Conservation (phyloP, 2,113 vertebrate species). For the Upupa epops region DNA sequence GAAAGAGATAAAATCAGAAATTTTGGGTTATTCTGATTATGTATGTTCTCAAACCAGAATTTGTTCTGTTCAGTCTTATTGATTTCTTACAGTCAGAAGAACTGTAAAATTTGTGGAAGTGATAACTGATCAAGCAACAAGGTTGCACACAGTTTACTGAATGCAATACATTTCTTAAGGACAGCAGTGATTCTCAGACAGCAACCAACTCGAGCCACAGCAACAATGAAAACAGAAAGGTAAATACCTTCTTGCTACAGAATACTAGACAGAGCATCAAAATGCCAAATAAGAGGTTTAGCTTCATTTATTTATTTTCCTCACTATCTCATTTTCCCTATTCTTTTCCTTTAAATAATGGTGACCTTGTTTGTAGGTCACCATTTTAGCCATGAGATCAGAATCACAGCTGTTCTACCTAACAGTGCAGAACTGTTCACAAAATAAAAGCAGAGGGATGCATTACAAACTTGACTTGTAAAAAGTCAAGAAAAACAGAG, state of each 20-base stretch:
- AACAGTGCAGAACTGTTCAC: background rate
- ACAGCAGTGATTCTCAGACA: background rate
- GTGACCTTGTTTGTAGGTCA: background rate
- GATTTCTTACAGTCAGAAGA: background rate
- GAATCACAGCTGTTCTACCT: background rate
- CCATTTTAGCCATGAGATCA: background rate
- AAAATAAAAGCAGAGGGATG: background rate
- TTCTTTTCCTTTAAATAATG: background rate
- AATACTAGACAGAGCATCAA: background rate
- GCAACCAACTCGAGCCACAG: background rate
- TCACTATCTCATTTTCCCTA: background rate
- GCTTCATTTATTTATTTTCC: background rate
- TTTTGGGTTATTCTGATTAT: background rate
- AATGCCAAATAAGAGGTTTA: background rate
- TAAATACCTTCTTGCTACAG: background rate
- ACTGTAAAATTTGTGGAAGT: background rate
- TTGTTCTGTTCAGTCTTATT: background rate
- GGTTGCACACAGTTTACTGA: background rate
- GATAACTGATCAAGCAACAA: background rate
- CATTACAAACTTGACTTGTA: background rate
- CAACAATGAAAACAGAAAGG: background rate
- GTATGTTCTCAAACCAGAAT: background rate
- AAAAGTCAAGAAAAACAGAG: background rate
- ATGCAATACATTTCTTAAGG: background rate
- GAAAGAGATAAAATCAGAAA: background rate